A percentile compares a stretch with the other conserved stretches of the same genome.
These are phyloP conservation scores for Cataglyphis albicans DNA, from an alignment of 2,888 invertebrate genomes.

Conservation along the genomic window DNA sequence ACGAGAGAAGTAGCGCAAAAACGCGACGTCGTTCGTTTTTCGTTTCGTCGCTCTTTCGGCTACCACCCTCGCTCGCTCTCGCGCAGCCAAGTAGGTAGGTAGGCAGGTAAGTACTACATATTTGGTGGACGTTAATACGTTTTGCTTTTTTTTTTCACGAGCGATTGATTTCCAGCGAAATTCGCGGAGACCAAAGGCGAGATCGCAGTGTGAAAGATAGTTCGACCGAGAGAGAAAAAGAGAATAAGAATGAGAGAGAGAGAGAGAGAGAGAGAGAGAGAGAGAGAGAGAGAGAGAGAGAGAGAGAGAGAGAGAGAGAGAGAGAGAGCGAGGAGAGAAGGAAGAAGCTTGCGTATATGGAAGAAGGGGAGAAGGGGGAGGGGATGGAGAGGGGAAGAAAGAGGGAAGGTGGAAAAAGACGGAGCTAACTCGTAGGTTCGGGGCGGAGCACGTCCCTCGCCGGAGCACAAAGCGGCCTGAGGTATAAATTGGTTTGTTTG, in stretches of 20 bases:
- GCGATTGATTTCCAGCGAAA: slow-evolving; percentile 48
- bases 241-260: slow-evolving; percentile 26
- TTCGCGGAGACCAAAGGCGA: slow-evolving; percentile 44
- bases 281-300: slow-evolving; percentile 14
- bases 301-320: slow-evolving; percentile 16
- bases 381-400: slow-evolving; percentile 47
- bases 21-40: slow-evolving; percentile 27
- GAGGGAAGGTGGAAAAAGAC: slow-evolving; percentile 75
- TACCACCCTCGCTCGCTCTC: background rate
- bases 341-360: background rate
- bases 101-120: background rate
- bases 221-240: background rate
- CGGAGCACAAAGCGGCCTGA: slow-evolving; percentile 87
- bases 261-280: slow-evolving; percentile 12
- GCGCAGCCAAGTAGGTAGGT: background rate
- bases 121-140: slow-evolving; percentile 37
- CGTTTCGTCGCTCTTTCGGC: slow-evolving; percentile 34
- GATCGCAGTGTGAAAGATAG: slow-evolving; percentile 8
- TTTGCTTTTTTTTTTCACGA: slow-evolving; percentile 39
- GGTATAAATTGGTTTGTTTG: slow-evolving; percentile 86
- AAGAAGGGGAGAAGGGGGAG: slow-evolving; percentile 24
- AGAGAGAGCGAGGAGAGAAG: slow-evolving; percentile 25
- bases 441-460: slow-evolving; percentile 86
- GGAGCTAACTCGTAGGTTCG: slow-evolving; percentile 79
- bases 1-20: slow-evolving; percentile 46